Evolutionary conservation across 2,113 vertebrate species (phyloP).

Genomic region (Panthera uncia): DNA sequence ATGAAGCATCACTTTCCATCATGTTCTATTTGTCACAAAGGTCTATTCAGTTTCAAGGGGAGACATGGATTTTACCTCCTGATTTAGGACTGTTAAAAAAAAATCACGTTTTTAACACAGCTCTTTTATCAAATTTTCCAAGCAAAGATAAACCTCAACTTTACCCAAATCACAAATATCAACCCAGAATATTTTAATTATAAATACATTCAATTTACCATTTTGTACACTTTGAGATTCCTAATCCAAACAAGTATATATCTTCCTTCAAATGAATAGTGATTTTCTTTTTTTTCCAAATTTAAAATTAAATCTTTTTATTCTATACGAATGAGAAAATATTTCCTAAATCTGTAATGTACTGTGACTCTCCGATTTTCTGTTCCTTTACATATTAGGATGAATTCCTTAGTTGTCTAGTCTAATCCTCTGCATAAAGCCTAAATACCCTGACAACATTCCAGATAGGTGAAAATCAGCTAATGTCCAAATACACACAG

Average conservation of each 20-base stretch:
- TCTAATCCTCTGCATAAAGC: neutral
- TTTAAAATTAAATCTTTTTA: constrained; percentile 15
- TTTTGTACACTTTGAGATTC: neutral
- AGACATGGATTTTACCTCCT: neutral
- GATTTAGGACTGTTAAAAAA: neutral
- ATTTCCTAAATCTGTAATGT: neutral
- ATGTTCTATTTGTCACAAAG: neutral
- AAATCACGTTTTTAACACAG: neutral
- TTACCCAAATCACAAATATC: neutral
- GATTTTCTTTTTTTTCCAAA: neutral
- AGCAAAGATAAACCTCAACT: neutral
- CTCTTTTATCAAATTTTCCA: neutral
- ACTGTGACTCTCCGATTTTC: neutral
- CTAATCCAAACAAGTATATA: neutral
- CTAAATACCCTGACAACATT: neutral
- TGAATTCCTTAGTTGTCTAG: neutral
- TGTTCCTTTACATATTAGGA: neutral
- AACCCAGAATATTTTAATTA: constrained; percentile 6
- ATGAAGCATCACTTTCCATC: neutral
- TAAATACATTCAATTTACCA: neutral
- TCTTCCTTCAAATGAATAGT: neutral
- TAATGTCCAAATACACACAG: neutral
- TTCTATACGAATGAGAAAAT: neutral
- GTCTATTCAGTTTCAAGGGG: neutral
- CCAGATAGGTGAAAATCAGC: neutral